phyloP scores from a whole-genome alignment of 2,888 invertebrate species.

The Apamea anceps region DNA sequence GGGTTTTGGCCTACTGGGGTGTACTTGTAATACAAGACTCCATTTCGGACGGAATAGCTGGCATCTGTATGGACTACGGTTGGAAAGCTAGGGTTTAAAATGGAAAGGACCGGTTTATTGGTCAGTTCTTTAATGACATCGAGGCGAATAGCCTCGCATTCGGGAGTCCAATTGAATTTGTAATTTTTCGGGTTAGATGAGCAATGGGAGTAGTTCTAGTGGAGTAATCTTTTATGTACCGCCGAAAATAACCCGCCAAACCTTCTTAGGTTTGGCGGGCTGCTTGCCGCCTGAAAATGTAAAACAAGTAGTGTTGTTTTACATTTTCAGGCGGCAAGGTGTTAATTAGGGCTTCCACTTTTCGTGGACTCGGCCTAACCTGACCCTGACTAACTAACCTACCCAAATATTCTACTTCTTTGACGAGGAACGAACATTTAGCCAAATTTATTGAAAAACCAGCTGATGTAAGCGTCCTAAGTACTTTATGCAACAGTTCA shows the following conservation, averaged over 20 bases:
- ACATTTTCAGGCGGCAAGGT: slow-evolving; percentile 14
- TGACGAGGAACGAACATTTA: slow-evolving; percentile 41
- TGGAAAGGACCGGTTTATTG: background rate
- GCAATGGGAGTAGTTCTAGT: slow-evolving; percentile 5
- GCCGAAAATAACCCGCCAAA: background rate
- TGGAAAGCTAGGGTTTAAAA: background rate
- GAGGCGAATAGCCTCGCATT: background rate
- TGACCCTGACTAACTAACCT: slow-evolving; percentile 45
- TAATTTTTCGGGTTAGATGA: background rate
- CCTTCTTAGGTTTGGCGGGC: too few relatives aligned
- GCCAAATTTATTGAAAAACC: slow-evolving; percentile 46
- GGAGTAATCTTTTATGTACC: slow-evolving; percentile 3
- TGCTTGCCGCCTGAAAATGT: too few relatives aligned
- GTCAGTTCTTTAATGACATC: background rate
- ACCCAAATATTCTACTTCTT: slow-evolving; percentile 33
- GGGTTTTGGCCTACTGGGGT: too few relatives aligned
- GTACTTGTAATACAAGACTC: too few relatives aligned
- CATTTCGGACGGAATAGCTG: background rate
- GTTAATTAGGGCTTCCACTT: slow-evolving; percentile 32
- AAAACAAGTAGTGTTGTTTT: too few relatives aligned
- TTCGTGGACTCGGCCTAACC: slow-evolving; percentile 47
- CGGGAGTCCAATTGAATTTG: slow-evolving; percentile 1
- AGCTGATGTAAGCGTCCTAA: slow-evolving; percentile 27
- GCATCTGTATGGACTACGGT: slow-evolving; percentile 6
- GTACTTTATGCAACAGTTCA: slow-evolving; percentile 41